A percentile compares a stretch with the other conserved stretches of the same genome.
Evolutionary conservation across 2,113 vertebrate genomes (phyloP).

Genomic region (Physeter macrocephalus): DNA sequence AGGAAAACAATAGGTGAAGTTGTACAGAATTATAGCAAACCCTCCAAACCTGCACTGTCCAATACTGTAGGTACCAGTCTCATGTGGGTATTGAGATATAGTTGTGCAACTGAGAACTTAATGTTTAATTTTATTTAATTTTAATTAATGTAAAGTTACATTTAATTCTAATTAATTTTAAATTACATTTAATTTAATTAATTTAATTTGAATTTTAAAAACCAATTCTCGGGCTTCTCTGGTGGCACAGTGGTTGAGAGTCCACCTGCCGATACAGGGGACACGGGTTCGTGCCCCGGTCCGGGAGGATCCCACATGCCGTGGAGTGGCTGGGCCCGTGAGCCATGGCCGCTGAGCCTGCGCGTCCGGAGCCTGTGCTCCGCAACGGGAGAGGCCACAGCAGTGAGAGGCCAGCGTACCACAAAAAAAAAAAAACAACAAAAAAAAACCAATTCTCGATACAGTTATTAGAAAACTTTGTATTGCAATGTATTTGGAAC

Average conservation of each 20-base stretch:
- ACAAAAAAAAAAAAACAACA: too few relatives aligned
- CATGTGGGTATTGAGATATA: neutral
- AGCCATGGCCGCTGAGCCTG: too few relatives aligned
- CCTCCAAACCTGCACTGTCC: neutral
- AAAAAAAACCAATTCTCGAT: neutral
- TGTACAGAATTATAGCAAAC: neutral
- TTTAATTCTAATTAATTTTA: neutral
- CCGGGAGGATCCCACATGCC: too few relatives aligned
- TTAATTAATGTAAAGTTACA: neutral
- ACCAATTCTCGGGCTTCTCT: neutral
- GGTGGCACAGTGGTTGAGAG: too few relatives aligned
- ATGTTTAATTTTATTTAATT: neutral
- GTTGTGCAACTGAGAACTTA: neutral
- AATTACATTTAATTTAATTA: neutral
- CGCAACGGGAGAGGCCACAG: too few relatives aligned
- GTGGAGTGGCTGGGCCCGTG: too few relatives aligned
- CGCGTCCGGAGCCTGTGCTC: too few relatives aligned
- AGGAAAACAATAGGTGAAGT: neutral
- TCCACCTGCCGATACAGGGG: too few relatives aligned
- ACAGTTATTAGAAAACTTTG: neutral
- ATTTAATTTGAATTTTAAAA: neutral
- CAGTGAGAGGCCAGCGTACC: too few relatives aligned
- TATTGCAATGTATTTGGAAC: neutral
- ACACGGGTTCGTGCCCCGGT: too few relatives aligned
- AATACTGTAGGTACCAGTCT: neutral